Evolutionary conservation across 2,113 vertebrate species (phyloP), one percentile per base, ranked within the genome.

Genomic region (Pycnonotus jocosus): DNA sequence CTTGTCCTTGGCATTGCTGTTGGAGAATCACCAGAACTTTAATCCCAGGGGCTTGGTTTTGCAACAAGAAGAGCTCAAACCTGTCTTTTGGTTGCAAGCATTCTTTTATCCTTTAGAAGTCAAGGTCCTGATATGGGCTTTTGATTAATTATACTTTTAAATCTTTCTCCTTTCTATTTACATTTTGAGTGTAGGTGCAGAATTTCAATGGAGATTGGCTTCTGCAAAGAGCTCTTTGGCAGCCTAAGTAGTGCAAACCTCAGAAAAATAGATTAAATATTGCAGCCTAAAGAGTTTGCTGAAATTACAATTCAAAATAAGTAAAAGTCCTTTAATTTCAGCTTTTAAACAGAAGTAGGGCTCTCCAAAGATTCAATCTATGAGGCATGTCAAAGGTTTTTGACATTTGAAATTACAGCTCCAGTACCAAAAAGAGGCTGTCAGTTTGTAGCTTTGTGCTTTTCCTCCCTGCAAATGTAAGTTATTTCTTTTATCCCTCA

Each of bases 291-390:
- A 87, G 40, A 79, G 40, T 80, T 57, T 76, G 45, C 42, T 80
- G 66, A 85, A 94, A 95, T 91, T 89, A 72, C 33, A 87, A 61
- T 85, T 92, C 50, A 65, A 93, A 95, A 76, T 69, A 74, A 30
- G 66, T 76, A 76, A 33, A 91, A 87, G 57, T 80, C 70, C 35
- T 94, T 85, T 83, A 35, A 73, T 80, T 90, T 61, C 20, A 56
- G 48, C 54, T 79, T 91, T 90, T 82, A 89, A 94, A 91, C 12
- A 90, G 70, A 89, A 85, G 81, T 23, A 62, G 1, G 4, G 15
- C 30, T 77, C 47, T 87, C 62, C 54, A 79, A 85, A 95, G 15
- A 72, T 66, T n/a, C 79, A 79, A 94, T 87, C 78, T 82, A 61
- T 0, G 12, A 91, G 38, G 66, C 54, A 61, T 54, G 50, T 90